Evolutionary conservation across 2,797 vertebrate species (phyloP).

Genomic region (Sarcophilus harrisii): DNA sequence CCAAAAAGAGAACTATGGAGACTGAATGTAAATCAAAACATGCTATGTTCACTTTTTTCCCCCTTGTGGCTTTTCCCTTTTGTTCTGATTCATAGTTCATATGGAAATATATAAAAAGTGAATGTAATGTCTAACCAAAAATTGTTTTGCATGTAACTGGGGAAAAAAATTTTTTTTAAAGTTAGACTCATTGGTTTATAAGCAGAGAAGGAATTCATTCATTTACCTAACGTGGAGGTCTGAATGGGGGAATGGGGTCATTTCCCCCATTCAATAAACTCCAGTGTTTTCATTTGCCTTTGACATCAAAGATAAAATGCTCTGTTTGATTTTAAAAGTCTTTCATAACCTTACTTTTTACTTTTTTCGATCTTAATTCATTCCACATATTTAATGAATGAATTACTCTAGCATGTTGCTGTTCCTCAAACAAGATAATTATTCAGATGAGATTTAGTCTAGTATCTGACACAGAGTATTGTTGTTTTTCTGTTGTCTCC

Average conservation of each 20-base stretch:
- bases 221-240: background rate
- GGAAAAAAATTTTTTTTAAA: no score
- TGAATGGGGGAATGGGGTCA: no score
- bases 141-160: no score
- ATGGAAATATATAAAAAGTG: no score
- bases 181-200: background rate
- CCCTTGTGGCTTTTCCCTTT: no score
- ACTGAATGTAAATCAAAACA: no score
- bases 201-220: background rate
- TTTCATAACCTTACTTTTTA: background rate
- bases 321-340: background rate
- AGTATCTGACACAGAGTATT: background rate
- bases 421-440: background rate
- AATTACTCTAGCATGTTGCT: background rate
- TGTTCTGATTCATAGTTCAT: no score
- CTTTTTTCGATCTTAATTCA: background rate
- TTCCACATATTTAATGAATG: background rate
- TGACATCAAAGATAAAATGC: background rate
- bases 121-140: no score
- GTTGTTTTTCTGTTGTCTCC: background rate
- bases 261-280: background rate
- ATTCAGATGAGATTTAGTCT: background rate
- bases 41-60: no score
- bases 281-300: background rate
- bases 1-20: no score